Base-by-base conservation (phyloP, 2,113 vertebrate genomes). In the Motacilla alba region DNA sequence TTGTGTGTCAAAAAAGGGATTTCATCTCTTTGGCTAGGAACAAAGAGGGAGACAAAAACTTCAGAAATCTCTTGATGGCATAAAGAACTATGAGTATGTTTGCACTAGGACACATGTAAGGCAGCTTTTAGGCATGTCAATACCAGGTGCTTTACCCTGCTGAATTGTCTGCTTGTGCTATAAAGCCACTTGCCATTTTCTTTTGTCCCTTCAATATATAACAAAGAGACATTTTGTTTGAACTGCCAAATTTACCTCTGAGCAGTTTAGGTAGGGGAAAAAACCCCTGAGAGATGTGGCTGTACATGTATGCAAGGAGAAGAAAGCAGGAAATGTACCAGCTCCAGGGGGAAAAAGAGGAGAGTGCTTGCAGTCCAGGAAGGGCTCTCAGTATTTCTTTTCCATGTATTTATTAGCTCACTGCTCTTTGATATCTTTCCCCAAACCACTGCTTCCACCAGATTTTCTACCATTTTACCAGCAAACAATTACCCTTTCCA, bases 291-390 rank as follows among this genome's bases (percentile, higher is more conserved):
- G 88, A 86, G 64, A 72, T 81, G 17, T 52, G 53, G 22, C 68
- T 72, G 53, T 47, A 64, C 56, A 55, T 4, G 15, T 52, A 56
- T 0, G 3, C 70, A 80, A 85, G 43, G 67, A 83, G 59, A 87
- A 89, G 94, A 87, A 93, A 90, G 87, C 84, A 95, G 90, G 84
- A 96, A 91, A 94, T 43, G 27, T 77, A 44, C 50, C 84, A 91
- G 74, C 82, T 96, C 74, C 84, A 83, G 27, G 49, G 60, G 31
- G 10, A 66, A 79, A 85, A 66, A 49, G 27, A 81, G 17, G 15
- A 56, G 70, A 79, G 28, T 35, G 81, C n/a, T 82, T 91, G 46
- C 53, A 79, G 66, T 81, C 64, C 86, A 82, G 87, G 84, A 96
- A 94, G 55, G 46, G 27, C 55, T 88, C 55, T 83, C 52, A 22